These are phyloP conservation scores for Standfussiana lucernea DNA, from an alignment of 2,888 invertebrate species.

Conservation along the genomic window DNA sequence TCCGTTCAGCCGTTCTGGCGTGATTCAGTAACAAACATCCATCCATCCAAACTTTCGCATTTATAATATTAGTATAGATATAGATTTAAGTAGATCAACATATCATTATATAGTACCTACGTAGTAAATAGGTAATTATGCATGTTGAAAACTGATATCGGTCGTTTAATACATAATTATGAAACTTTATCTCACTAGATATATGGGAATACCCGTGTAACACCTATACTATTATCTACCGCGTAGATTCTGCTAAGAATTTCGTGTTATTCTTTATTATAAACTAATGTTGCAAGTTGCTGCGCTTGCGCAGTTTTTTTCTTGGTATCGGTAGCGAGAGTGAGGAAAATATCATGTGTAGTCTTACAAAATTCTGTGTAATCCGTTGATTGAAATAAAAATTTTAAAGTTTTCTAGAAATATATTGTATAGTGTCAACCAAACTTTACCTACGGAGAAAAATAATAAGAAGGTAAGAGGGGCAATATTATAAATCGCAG, in stretches of 20 bases:
- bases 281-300: slow-evolving; percentile 1
- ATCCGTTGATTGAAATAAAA: background rate
- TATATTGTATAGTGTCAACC: background rate
- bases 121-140: slow-evolving; percentile 6
- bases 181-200: slow-evolving; percentile 42
- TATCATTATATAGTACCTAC: background rate
- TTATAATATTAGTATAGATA: no score
- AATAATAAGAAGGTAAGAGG: background rate
- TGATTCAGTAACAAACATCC: no score
- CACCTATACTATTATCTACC: slow-evolving; percentile 8
- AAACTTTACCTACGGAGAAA: background rate
- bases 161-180: slow-evolving; percentile 35
- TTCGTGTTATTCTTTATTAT: background rate
- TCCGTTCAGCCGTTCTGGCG: no score
- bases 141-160: slow-evolving; percentile 38
- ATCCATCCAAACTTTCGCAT: no score
- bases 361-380: background rate
- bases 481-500: background rate
- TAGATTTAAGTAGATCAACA: slow-evolving; percentile 6
- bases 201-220: slow-evolving; percentile 41
- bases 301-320: slow-evolving; percentile 14
- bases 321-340: background rate
- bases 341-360: background rate
- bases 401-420: background rate
- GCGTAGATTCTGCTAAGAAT: background rate